phyloP scores from a whole-genome alignment of 2,113 vertebrate genomes.

The Bujurquina vittata region DNA sequence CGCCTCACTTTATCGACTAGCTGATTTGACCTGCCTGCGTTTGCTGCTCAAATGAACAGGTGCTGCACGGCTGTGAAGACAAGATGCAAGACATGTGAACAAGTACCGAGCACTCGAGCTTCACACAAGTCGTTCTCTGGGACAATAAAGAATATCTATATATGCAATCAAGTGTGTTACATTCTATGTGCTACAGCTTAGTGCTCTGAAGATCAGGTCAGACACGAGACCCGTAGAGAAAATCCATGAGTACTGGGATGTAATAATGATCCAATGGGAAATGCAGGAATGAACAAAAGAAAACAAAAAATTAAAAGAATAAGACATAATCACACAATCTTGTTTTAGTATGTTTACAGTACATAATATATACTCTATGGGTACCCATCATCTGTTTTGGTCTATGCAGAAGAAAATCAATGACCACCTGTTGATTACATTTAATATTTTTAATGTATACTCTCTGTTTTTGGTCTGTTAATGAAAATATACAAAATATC shows the following conservation, averaged over 20 bases:
- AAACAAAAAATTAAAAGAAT: no score
- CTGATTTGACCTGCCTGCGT: conserved; percentile 33
- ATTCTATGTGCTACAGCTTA: not conserved
- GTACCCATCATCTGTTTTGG: not conserved
- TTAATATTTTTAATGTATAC: not conserved
- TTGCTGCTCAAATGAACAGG: conserved; percentile 39
- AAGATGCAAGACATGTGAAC: not conserved
- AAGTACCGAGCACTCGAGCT: not conserved
- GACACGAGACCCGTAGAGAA: not conserved
- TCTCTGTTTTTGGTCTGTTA: not conserved
- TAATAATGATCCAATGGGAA: not conserved
- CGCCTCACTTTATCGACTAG: conserved; percentile 50
- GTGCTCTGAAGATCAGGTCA: not conserved
- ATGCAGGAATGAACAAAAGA: not conserved
- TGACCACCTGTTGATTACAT: not conserved
- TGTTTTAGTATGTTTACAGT: not conserved
- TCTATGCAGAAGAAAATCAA: not conserved
- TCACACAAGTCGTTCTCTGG: not conserved
- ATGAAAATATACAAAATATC: not conserved
- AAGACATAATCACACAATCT: not conserved
- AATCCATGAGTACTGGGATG: not conserved
- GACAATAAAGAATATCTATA: not conserved
- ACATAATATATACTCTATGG: not conserved
- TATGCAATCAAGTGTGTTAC: not conserved
- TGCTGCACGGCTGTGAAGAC: conserved; percentile 1